Base-by-base conservation (phyloP, 2,113 vertebrate genomes). In the Nibea coibor region DNA sequence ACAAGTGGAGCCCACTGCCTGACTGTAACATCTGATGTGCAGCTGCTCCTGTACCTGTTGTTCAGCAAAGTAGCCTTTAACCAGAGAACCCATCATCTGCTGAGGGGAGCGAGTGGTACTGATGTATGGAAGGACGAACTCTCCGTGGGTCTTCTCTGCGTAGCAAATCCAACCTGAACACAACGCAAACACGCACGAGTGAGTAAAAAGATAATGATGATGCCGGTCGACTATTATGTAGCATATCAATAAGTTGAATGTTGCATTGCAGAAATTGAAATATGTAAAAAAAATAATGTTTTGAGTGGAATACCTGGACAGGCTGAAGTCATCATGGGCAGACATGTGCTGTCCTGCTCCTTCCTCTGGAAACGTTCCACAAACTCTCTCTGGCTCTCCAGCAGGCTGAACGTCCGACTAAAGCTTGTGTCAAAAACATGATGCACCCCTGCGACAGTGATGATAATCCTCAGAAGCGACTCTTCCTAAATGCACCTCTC, bases 91-190 rank as follows among this genome's bases (percentile, higher is more conserved):
- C 98, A 99, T 99, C 83, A 99, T 96, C 93, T 97, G 96, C 94
- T 99, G 98, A 0, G 98, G 98, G 20, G 98, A 99, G 75, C 96
- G 97, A 50, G 95, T 95, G 0, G 96, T 96, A 62, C 98, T 99
- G 91, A 99, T 94, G 72, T 97, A 94, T 3, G 97, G 97, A 4
- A 99, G 93, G 83, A 99, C 95, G 77, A 96, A 94, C 6, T 94
- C 95, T 51, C 98, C 97, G 0, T 99, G 98, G 17, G 97, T 98
- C 91, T 99, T 99, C 94, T 99, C 98, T 1, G 98, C 97, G 0
- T 99, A 99, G 91, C 98, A 99, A 87, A 99, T 97, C 98, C 98
- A 99, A 20, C 98, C 98, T 99, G 91, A 78, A 15, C 2, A 24
- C 48, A 43, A 61, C 0, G 76, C 47, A 68, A 47, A 68, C 5